Conservation (phyloP, 2,888 invertebrate genomes). For the Seira ritae region DNA sequence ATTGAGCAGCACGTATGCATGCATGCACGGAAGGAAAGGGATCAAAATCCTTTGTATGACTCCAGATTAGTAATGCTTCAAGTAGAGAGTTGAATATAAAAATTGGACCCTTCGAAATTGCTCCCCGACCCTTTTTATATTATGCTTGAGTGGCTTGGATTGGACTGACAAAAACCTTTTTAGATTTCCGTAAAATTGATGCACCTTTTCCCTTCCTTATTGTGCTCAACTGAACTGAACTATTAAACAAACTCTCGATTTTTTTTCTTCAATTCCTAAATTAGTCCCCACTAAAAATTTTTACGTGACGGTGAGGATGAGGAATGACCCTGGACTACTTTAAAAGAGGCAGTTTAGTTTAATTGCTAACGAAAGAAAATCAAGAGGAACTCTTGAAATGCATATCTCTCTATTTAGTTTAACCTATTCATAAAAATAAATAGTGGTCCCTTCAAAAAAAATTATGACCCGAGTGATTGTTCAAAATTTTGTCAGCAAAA, state of each 20-base stretch:
- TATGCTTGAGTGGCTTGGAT: background rate
- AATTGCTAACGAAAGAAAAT: conserved; percentile 27
- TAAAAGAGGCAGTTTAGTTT: background rate
- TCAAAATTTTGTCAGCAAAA: background rate
- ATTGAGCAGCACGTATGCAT: background rate
- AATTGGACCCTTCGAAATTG: conserved; percentile 9
- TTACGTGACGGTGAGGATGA: conserved; percentile 41
- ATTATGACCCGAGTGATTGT: background rate
- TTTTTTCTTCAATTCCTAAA: conserved; percentile 31
- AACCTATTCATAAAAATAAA: background rate
- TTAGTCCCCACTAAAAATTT: conserved; percentile 46
- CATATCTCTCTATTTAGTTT: background rate
- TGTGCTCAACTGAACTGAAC: too few species aligned
- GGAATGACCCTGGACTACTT: conserved; percentile 62
- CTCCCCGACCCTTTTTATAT: background rate
- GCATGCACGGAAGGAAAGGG: too few species aligned
- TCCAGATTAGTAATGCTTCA: background rate
- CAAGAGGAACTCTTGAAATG: conserved; percentile 22
- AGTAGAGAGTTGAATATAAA: conserved; percentile 7
- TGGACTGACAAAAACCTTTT: conserved; percentile 17
- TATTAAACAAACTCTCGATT: conserved; percentile 48
- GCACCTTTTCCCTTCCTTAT: conserved; percentile 1
- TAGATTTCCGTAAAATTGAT: background rate
- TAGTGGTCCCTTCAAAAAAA: background rate
- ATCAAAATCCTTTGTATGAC: background rate